Evolutionary conservation across 2,888 invertebrate genomes (phyloP).

Genomic region (Drosophila pegasa): DNA sequence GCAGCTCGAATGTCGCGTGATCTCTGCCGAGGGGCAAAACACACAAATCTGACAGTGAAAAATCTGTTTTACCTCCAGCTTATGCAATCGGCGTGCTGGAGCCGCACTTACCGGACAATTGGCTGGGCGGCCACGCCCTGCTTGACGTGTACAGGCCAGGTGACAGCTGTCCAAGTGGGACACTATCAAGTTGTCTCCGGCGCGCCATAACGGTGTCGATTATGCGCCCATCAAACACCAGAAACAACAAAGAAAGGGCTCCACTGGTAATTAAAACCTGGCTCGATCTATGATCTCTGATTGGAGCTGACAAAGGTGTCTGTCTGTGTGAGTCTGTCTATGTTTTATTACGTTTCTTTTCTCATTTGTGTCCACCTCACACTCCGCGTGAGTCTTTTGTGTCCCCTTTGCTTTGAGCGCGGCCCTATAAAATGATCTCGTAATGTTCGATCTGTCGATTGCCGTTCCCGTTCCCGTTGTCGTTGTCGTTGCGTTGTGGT

Average conservation of each 20-base stretch:
- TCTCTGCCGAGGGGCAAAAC: slow-evolving; percentile 62
- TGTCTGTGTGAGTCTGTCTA: slow-evolving; percentile 4
- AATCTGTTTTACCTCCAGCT: slow-evolving; percentile 57
- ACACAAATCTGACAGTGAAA: slow-evolving; percentile 69
- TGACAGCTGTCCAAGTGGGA: slow-evolving; percentile 56
- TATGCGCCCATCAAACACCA: slow-evolving; percentile 64
- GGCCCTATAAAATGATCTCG: slow-evolving; percentile 68
- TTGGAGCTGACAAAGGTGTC: slow-evolving; percentile 57
- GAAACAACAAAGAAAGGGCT: slow-evolving; percentile 22
- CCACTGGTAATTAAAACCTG: slow-evolving; percentile 63
- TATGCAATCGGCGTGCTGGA: slow-evolving; percentile 58
- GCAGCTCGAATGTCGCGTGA: slow-evolving; percentile 62
- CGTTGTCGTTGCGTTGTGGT: slow-evolving; percentile 40
- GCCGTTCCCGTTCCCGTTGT: not conserved
- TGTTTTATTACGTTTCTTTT: slow-evolving; percentile 12
- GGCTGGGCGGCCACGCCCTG: slow-evolving; percentile 54
- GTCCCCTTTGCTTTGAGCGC: slow-evolving; percentile 56
- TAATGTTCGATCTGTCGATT: slow-evolving; percentile 62
- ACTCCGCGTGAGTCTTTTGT: slow-evolving; percentile 26
- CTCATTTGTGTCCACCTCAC: slow-evolving; percentile 4
- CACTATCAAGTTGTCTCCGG: slow-evolving; percentile 39
- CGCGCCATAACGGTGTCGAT: slow-evolving; percentile 59
- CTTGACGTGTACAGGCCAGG: slow-evolving; percentile 3
- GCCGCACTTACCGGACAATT: slow-evolving; percentile 62
- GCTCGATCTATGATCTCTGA: slow-evolving; percentile 56